Percentiles rank a stretch among this genome's conserved stretches.
Evolutionary conservation across 2,113 vertebrate genomes (phyloP).

Genomic region (Onychorhynchus coronatus): DNA sequence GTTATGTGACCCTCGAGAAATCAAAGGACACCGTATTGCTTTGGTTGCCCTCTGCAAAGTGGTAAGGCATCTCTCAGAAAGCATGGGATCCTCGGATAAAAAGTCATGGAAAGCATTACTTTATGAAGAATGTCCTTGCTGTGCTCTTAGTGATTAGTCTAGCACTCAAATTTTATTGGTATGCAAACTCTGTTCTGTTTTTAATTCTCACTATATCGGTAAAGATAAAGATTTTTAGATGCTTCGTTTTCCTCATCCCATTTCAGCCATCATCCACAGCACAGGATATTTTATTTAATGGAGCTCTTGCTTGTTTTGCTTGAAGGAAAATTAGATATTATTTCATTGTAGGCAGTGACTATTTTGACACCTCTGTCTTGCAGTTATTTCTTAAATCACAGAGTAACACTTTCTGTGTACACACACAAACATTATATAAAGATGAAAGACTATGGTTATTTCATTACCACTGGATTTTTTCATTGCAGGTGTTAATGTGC

Average conservation of each 20-base stretch:
- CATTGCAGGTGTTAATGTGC: neutral
- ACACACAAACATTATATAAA: neutral
- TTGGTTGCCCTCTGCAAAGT: neutral
- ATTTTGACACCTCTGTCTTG: neutral
- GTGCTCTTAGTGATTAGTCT: neutral
- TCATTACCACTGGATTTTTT: neutral
- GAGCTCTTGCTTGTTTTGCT: neutral
- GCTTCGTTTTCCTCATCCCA: neutral
- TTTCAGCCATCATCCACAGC: neutral
- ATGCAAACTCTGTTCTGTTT: neutral
- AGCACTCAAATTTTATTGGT: neutral
- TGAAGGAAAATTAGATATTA: neutral
- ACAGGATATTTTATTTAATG: neutral
- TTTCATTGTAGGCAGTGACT: neutral
- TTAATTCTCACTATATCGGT: neutral
- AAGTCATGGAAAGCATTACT: neutral
- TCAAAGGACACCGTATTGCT: neutral
- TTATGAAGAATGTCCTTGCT: neutral
- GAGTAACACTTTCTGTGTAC: neutral
- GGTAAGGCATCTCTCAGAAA: neutral
- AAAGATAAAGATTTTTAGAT: neutral
- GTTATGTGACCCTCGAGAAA: neutral
- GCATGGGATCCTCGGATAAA: neutral
- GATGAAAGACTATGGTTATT: constrained; percentile 6
- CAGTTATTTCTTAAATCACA: constrained; percentile 10